Evolutionary conservation across 2,888 invertebrate genomes (phyloP).

Genomic region (Trichogramma evanescens): DNA sequence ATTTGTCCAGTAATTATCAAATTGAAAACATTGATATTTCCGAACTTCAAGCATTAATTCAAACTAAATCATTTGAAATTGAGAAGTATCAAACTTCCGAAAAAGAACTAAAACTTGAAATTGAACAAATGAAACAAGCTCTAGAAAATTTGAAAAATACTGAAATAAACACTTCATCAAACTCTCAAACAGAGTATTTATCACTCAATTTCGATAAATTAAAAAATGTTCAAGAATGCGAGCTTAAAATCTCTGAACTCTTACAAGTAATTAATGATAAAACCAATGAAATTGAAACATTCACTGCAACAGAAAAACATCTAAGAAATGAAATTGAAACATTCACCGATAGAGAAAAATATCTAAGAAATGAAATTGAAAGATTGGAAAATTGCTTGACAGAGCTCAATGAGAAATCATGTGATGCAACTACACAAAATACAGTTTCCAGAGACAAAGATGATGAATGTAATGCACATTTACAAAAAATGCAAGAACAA

Average conservation of each 20-base stretch:
- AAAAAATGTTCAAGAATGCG: neutral
- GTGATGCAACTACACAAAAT: no score
- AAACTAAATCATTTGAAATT: neutral
- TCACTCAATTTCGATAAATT: neutral
- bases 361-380: neutral
- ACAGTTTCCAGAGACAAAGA: no score
- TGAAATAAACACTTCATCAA: neutral
- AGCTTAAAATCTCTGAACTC: neutral
- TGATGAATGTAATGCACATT: no score
- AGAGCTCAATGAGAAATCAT: neutral
- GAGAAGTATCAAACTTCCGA: neutral
- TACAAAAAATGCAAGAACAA: neutral
- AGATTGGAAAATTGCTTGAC: neutral
- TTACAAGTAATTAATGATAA: neutral
- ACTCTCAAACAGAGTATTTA: neutral
- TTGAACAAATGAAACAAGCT: neutral
- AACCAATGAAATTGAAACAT: neutral
- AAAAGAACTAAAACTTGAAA: neutral
- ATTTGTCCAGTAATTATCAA: neutral
- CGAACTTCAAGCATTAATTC: neutral
- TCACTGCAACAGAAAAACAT: neutral
- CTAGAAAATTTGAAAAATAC: neutral
- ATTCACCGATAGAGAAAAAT: neutral
- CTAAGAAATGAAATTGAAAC: neutral
- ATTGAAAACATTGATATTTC: neutral